These are phyloP conservation scores for Drosophila austrosaltans DNA, from an alignment of 2,888 invertebrate genomes.

Conservation along the genomic window DNA sequence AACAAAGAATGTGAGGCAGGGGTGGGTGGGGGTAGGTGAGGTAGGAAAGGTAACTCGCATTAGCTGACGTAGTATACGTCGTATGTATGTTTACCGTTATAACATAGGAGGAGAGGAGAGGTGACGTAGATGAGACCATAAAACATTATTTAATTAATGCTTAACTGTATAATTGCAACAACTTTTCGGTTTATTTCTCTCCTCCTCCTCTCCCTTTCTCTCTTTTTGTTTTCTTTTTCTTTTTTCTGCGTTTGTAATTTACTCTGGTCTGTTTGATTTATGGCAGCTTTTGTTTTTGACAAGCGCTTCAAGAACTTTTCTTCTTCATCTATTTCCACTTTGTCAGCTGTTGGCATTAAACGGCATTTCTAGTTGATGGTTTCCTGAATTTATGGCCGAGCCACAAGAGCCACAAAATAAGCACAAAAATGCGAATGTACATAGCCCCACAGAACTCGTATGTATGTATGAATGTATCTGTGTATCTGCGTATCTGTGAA, in stretches of 20 bases:
- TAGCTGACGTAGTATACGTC: conserved; percentile 43
- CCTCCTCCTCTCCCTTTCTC: conserved; percentile 10
- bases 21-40: neutral
- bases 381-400: conserved; percentile 63
- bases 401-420: conserved; percentile 36
- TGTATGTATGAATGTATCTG: no score
- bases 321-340: conserved; percentile 11
- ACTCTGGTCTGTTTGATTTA: conserved; percentile 64
- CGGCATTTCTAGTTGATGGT: conserved; percentile 53
- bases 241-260: conserved; percentile 37
- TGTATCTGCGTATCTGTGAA: neutral
- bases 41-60: conserved; percentile 61
- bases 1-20: conserved; percentile 38
- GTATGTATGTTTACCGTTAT: conserved; percentile 65
- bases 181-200: conserved; percentile 3
- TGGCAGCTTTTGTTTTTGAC: conserved; percentile 56
- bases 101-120: conserved; percentile 18
- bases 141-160: conserved; percentile 74
- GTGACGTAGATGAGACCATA: conserved; percentile 48
- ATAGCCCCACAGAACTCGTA: no score
- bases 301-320: conserved; percentile 47
- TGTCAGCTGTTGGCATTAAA: conserved; percentile 31
- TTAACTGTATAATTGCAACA: conserved; percentile 60
- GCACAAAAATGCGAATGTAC: neutral
- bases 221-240: conserved; percentile 30